These are phyloP conservation scores for Monarcha castaneiventris DNA, from an alignment of 2,113 vertebrate genomes.

Conservation along the genomic window DNA sequence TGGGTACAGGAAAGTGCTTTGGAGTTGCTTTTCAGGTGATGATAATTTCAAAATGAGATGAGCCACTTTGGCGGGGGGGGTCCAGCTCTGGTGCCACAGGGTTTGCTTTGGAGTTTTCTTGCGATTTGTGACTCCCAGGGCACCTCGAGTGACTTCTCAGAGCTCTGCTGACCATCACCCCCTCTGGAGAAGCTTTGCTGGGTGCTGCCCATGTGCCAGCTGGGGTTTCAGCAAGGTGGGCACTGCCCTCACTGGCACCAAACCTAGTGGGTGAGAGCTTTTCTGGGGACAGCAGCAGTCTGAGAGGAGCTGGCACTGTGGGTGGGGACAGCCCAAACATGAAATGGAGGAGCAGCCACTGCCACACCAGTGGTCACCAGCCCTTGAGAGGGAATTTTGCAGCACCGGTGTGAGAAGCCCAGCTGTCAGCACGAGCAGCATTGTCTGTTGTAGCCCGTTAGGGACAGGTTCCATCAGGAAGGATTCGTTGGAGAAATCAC, in stretches of 20 bases:
- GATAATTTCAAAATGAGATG: background rate
- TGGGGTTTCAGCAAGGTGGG: background rate
- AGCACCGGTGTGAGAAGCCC: rapidly evolving
- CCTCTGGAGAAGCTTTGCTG: background rate
- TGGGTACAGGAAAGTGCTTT: background rate
- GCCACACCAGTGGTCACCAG: background rate
- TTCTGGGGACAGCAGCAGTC: background rate
- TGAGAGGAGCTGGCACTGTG: background rate
- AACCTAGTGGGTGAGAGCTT: background rate
- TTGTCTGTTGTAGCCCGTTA: rapidly evolving
- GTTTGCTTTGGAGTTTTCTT: background rate
- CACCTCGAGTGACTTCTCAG: background rate
- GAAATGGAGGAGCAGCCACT: background rate
- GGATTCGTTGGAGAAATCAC: background rate
- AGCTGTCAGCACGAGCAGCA: rapidly evolving
- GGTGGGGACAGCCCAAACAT: background rate
- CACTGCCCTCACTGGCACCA: background rate
- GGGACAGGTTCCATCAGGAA: background rate
- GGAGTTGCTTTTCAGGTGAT: background rate
- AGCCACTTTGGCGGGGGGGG: rapidly evolving
- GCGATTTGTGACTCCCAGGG: rapidly evolving
- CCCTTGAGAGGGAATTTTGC: rapidly evolving
- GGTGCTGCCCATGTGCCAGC: background rate
- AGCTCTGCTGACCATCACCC: background rate
- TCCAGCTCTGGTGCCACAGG: background rate